Percentiles rank a stretch among this genome's conserved stretches.
phyloP scores from a whole-genome alignment of 2,888 invertebrate genomes.

The Ferrisia virgata region DNA sequence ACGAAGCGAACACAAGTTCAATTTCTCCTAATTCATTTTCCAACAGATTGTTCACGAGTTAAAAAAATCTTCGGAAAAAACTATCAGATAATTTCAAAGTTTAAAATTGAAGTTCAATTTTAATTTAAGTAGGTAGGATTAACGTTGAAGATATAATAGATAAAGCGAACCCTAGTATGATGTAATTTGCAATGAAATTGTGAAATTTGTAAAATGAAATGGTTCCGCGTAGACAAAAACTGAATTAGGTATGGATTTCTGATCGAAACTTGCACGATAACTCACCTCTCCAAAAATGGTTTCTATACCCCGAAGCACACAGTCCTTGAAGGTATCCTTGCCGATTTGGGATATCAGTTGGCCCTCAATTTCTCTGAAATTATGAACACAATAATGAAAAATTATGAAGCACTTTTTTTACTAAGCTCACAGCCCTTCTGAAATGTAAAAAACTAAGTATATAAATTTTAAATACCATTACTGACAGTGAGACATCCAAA shows the following conservation, averaged over 20 bases:
- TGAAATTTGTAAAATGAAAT: no score
- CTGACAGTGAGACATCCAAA: slow-evolving; percentile 36
- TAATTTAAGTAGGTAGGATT: no score
- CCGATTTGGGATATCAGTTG: neutral
- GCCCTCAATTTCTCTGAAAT: slow-evolving; percentile 21
- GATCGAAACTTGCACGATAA: neutral
- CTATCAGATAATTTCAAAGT: no score
- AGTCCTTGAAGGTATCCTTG: slow-evolving; percentile 21
- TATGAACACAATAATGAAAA: neutral
- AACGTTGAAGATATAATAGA: no score
- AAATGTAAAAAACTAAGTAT: no score
- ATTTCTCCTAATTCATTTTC: no score
- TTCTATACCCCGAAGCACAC: slow-evolving; percentile 22
- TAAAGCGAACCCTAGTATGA: no score
- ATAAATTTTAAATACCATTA: neutral
- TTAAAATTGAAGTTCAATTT: no score
- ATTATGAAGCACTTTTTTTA: neutral
- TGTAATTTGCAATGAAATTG: no score
- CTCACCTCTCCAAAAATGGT: slow-evolving; percentile 34
- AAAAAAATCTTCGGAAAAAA: no score
- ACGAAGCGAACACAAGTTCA: no score
- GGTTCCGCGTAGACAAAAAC: neutral
- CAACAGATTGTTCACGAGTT: no score
- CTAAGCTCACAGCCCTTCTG: neutral
- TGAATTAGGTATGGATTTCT: neutral